A percentile compares a stretch with the other conserved stretches of the same genome.
Evolutionary conservation across 2,113 vertebrate genomes (phyloP).

Genomic region (Galemys pyrenaicus): DNA sequence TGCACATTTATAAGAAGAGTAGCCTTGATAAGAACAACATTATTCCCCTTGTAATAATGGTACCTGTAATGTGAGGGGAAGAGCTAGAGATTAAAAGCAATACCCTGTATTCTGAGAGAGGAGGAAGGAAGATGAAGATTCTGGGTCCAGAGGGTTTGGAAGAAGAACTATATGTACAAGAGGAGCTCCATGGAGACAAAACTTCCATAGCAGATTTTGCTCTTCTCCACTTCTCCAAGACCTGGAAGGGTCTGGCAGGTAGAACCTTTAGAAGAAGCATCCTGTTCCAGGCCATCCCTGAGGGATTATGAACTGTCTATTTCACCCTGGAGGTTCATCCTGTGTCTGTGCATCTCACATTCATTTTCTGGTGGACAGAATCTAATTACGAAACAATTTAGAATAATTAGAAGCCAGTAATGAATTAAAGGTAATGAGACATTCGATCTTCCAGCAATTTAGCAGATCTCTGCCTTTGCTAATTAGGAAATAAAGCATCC

Average conservation of each 20-base stretch:
- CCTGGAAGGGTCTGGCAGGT: too few species aligned
- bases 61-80: not conserved
- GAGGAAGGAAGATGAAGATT: not conserved
- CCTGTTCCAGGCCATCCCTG: not conserved
- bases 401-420: constrained; percentile 53
- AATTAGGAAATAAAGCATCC: not conserved
- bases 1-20: not conserved
- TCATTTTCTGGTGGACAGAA: not conserved
- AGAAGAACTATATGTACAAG: not conserved
- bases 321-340: not conserved
- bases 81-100: not conserved
- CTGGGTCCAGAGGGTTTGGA: not conserved
- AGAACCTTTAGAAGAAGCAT: not conserved
- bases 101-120: not conserved
- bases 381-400: constrained; percentile 61
- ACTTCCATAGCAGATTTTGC: not conserved
- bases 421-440: constrained; percentile 44
- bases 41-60: not conserved
- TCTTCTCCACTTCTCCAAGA: not conserved
- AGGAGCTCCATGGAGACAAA: not conserved
- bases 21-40: not conserved
- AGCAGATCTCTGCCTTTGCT: not conserved
- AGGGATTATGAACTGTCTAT: not conserved
- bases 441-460: constrained; percentile 24
- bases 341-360: not conserved